Evolutionary conservation across 2,113 vertebrate species (phyloP), one percentile per base, ranked within the genome.

Genomic region (Excalfactoria chinensis): DNA sequence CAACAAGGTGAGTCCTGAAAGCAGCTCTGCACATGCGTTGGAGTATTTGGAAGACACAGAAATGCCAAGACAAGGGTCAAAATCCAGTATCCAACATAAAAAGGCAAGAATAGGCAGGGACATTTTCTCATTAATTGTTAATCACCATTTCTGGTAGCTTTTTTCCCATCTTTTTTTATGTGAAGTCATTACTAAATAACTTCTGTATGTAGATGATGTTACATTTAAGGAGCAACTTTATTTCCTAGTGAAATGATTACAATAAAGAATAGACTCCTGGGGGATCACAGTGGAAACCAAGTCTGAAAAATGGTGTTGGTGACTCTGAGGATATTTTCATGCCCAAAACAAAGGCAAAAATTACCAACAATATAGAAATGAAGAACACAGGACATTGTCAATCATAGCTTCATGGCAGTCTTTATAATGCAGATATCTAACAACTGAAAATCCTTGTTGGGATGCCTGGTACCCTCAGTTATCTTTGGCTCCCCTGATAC

Each of bases 1-100:
- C 62, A 69, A 90, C 30, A 84, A 74, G 63, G 89, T 89, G 88
- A 89, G 70, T 82, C 67, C 78, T 25, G 18, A 55, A 84, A 92
- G 69, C 68, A 86, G 78, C 90, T n/a, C 64, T 93, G 60, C 48
- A 53, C 0, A 0, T 49, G 53, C 34, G 18, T 41, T 43, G 48
- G 20, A 74, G 46, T 60, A n/a, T 80, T 91, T 86, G 76, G 41
- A 75, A 35, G 20, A 48, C 35, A 46, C 46, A 76, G 79, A 95
- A 95, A 84, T 51, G 35, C 46, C n/a, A 66, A 35, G 25, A 66
- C 2, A 2, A 82, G 28, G 14, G 49, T 37, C 62, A 86, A 78
- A 25, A 60, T 26, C 6, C 18, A 67, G 41, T 30, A 60, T 78
- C 30, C 17, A 78, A 17, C 21, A 62, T 28, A 79, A 63, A 77